These are phyloP conservation scores for Ooceraea biroi DNA, from an alignment of 1,140 invertebrate species.

Conservation along the genomic window DNA sequence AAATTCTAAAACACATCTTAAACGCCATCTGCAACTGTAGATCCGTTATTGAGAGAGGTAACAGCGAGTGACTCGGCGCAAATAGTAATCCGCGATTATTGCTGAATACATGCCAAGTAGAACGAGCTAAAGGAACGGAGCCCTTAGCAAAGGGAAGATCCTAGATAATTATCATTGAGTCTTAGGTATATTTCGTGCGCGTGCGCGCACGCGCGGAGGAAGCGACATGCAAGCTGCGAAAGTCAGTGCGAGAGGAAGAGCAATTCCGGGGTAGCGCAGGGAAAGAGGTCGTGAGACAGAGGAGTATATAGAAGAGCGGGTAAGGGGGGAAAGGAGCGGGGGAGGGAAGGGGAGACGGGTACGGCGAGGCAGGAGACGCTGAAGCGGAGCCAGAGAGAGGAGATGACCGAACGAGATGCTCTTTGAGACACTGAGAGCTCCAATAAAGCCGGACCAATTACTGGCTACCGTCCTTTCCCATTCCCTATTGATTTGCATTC, in stretches of 20 bases:
- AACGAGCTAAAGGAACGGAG: slow-evolving; percentile 11
- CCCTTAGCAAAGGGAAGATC: slow-evolving; percentile 53
- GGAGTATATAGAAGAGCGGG: slow-evolving; percentile 28
- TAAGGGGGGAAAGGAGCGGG: slow-evolving; percentile 51
- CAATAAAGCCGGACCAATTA: slow-evolving; percentile 87
- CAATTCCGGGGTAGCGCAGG: slow-evolving; percentile 51
- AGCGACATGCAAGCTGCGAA: slow-evolving; percentile 58
- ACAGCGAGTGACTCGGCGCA: background rate
- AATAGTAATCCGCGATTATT: slow-evolving; percentile 14
- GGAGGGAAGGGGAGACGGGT: slow-evolving; percentile 65
- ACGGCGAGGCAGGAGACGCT: slow-evolving; percentile 64
- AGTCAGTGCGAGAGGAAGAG: slow-evolving; percentile 61
- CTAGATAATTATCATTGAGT: slow-evolving; percentile 71
- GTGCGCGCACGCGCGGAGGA: slow-evolving; percentile 29
- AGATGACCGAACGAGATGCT: slow-evolving; percentile 87
- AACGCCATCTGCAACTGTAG: background rate
- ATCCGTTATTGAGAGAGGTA: background rate
- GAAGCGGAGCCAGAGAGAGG: slow-evolving; percentile 79
- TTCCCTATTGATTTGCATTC: slow-evolving; percentile 87
- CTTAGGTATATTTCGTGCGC: slow-evolving; percentile 60
- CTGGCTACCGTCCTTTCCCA: slow-evolving; percentile 84
- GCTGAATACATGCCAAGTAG: background rate
- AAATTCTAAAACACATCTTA: slow-evolving; percentile 7
- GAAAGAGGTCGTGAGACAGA: slow-evolving; percentile 57
- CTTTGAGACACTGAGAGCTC: slow-evolving; percentile 86